Evolutionary conservation across 2,888 invertebrate species (phyloP), one percentile per base, ranked within the genome.

Genomic region (Erebia ligea): DNA sequence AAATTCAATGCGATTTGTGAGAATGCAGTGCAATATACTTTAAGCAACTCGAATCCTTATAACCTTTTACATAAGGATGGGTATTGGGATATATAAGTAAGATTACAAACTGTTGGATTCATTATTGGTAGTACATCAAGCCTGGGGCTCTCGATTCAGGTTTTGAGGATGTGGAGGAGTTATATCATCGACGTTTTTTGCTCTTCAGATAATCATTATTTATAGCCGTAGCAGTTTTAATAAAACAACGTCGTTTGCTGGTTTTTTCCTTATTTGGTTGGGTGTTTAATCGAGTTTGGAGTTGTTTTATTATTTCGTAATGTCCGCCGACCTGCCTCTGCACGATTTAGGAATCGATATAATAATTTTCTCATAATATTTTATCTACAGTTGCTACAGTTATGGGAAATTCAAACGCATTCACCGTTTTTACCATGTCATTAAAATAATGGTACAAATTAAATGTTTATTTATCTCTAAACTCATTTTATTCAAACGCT

Each of bases 171-270:
- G 57, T n/a, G 61, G 65, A 19, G 54, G 45, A 45, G 69, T 69
- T 71, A 71, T 68, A 69, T 75, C 69, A 71, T 70, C 62, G 68
- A 57, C 45, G 67, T 72, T 69, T 70, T 61, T 69, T 69, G 72
- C 21, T 15, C 54, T 42, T 63, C 67, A 54, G 70, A 72, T 72
- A 73, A 73, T 71, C 67, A 61, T 73, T 62, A 69, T 75, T 73
- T 74, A 74, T 71, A 62, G 66, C 67, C 61, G 70, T 64, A 62
- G 73, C 67, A 61, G 34, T 48, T 45, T 59, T 40, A 45, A 58
- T 50, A 67, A 67, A 50, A 70, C 21, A 42, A 48, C 40, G 5
- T 40, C 48, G 25, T 13, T 64, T 21, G 19, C 21, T 56, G 19
- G 17, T 56, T 66, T 65, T 66, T 66, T 66, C 66, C 64, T 64